These are phyloP conservation scores for Xiphophorus hellerii DNA, from an alignment of 2,113 vertebrate genomes.

Conservation along the genomic window DNA sequence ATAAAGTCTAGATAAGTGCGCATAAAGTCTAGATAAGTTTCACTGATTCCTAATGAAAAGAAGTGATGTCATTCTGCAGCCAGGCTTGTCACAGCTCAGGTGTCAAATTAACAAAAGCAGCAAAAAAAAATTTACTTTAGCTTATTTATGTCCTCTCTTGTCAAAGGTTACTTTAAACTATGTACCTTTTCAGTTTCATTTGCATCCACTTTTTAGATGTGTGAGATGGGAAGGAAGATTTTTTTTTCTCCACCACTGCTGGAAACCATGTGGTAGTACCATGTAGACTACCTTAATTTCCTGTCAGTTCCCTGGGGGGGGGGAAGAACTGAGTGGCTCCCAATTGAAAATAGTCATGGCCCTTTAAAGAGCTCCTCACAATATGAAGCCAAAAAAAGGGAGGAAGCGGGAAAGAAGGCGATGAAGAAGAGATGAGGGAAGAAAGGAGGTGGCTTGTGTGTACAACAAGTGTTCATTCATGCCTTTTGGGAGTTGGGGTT, in stretches of 20 bases:
- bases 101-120: conserved; percentile 70
- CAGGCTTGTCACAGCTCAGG: conserved; percentile 61
- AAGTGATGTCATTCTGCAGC: conserved; percentile 69
- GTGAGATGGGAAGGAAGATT: conserved; percentile 66
- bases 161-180: not conserved
- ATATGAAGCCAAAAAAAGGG: conserved; percentile 67
- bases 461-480: conserved; percentile 72
- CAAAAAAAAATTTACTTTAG: not conserved
- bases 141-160: not conserved
- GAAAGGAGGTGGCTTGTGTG: conserved; percentile 50
- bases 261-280: conserved; percentile 81
- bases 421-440: conserved; percentile 48
- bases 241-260: conserved; percentile 55
- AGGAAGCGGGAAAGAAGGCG: conserved; percentile 65
- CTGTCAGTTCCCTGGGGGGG: conserved; percentile 75
- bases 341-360: conserved; percentile 87
- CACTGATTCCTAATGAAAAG: conserved; percentile 48
- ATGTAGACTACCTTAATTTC: conserved; percentile 85
- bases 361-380: conserved; percentile 86
- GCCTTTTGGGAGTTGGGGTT: conserved; percentile 51
- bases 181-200: not conserved
- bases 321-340: conserved; percentile 79
- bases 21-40: conserved; percentile 39
- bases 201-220: not conserved
- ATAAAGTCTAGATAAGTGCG: conserved; percentile 39